Percentiles rank a stretch among this genome's conserved stretches.
These are phyloP conservation scores for Cromileptes altivelis DNA, from an alignment of 2,113 vertebrate species.

Conservation along the genomic window DNA sequence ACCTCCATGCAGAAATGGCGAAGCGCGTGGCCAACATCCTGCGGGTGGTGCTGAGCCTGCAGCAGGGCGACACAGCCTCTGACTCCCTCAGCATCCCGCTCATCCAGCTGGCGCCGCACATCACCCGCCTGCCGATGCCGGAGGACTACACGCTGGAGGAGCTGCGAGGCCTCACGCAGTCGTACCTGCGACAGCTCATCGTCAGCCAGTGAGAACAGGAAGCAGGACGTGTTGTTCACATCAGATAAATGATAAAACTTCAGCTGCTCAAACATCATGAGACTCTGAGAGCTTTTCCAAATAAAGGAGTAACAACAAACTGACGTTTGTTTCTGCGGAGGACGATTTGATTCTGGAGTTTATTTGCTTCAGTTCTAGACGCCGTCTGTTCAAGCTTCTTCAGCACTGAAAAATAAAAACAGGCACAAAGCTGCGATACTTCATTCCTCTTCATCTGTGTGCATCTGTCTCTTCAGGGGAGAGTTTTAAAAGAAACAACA, in stretches of 20 bases:
- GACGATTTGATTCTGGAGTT: neutral
- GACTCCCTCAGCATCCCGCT: slow-evolving; percentile 85
- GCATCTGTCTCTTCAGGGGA: neutral
- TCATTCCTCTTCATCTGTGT: slow-evolving; percentile 8
- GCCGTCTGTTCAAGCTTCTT: neutral
- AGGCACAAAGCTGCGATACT: neutral
- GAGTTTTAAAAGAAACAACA: neutral
- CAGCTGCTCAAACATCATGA: neutral
- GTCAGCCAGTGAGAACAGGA: slow-evolving; percentile 72
- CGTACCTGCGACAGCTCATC: slow-evolving; percentile 91
- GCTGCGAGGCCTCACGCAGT: slow-evolving; percentile 92
- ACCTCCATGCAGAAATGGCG: slow-evolving; percentile 90
- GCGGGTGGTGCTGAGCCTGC: slow-evolving; percentile 91
- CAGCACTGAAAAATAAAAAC: neutral
- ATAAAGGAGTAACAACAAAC: neutral
- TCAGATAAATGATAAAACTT: neutral
- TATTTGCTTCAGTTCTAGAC: neutral
- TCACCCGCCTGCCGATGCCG: slow-evolving; percentile 93
- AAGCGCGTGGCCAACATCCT: slow-evolving; percentile 95
- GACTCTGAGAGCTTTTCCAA: neutral
- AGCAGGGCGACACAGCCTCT: slow-evolving; percentile 82
- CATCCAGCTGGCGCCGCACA: slow-evolving; percentile 89
- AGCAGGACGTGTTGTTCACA: neutral
- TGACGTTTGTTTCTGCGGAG: no score
- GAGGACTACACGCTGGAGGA: slow-evolving; percentile 98